A percentile compares a stretch with the other conserved stretches of the same genome.
Conservation (phyloP, 2,113 vertebrate genomes). For the Lethenteron reissneri region DNA sequence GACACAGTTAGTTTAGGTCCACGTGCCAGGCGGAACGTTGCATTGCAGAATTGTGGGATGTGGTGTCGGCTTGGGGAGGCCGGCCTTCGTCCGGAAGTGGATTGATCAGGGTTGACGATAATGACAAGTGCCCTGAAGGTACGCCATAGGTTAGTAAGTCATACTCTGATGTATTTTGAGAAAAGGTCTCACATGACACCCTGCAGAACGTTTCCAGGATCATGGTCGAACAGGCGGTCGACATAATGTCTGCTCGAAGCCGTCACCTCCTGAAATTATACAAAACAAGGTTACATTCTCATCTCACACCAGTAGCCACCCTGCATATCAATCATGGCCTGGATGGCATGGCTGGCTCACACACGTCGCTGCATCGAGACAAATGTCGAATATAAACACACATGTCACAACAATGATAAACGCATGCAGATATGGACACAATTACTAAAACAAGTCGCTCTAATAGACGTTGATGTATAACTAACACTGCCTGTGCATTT, state of each 20-base stretch:
- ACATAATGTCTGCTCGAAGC: conserved; percentile 98
- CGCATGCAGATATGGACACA: no score
- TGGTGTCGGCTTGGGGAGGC: conserved; percentile 9
- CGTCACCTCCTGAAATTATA: conserved; percentile 56
- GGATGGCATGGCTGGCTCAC: no score
- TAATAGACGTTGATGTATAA: no score
- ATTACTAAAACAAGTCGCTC: no score
- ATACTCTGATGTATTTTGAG: conserved; percentile 17
- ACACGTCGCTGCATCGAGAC: no score
- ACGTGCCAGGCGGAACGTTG: no score
- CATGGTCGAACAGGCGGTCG: conserved; percentile 87
- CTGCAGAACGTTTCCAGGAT: conserved; percentile 94
- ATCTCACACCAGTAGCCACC: no score
- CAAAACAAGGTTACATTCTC: background rate
- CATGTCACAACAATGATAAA: no score
- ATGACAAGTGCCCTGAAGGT: conserved; percentile 10
- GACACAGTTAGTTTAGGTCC: conserved; percentile 10
- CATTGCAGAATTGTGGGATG: no score
- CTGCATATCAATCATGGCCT: no score
- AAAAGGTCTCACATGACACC: conserved; percentile 86
- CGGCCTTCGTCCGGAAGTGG: conserved; percentile 8
- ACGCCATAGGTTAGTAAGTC: conserved; percentile 10
- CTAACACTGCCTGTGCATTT: no score
- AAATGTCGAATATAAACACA: no score
- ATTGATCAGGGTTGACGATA: conserved; percentile 5